Percentiles rank a stretch among this genome's conserved stretches.
phyloP scores from a whole-genome alignment of 2,113 vertebrate species.

The Notothenia coriiceps region DNA sequence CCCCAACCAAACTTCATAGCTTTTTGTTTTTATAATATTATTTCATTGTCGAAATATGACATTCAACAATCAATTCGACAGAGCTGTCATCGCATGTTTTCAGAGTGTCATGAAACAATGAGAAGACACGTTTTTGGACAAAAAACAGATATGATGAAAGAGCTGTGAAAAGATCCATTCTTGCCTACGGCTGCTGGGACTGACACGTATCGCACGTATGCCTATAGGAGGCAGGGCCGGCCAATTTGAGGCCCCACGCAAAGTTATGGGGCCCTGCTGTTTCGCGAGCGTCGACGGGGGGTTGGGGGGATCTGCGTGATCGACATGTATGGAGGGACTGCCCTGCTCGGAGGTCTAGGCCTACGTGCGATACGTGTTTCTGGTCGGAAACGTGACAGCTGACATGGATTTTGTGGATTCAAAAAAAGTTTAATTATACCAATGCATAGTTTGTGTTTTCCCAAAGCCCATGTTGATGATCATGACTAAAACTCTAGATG shows the following conservation, averaged over 20 bases:
- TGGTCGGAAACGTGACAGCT: neutral
- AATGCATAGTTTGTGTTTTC: neutral
- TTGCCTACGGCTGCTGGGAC: neutral
- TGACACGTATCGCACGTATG: constrained; percentile 60
- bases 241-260: too few species aligned
- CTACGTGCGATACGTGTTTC: too few species aligned
- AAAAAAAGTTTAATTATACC: too few species aligned
- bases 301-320: too few species aligned
- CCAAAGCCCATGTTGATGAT: neutral
- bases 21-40: neutral
- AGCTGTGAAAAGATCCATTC: neutral
- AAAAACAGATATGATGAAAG: constrained; percentile 10
- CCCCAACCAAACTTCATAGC: neutral
- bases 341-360: too few species aligned
- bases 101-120: neutral
- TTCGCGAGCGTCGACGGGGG: too few species aligned
- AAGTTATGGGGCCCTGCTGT: too few species aligned
- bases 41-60: neutral
- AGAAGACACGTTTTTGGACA: constrained; percentile 1
- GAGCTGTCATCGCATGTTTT: neutral
- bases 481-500: neutral
- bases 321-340: too few species aligned
- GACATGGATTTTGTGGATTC: neutral
- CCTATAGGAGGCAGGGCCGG: too few species aligned
- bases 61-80: neutral